Evolutionary conservation across 1,140 invertebrate species (phyloP), one percentile per base, ranked within the genome.

Genomic region (Anastrepha obliqua): DNA sequence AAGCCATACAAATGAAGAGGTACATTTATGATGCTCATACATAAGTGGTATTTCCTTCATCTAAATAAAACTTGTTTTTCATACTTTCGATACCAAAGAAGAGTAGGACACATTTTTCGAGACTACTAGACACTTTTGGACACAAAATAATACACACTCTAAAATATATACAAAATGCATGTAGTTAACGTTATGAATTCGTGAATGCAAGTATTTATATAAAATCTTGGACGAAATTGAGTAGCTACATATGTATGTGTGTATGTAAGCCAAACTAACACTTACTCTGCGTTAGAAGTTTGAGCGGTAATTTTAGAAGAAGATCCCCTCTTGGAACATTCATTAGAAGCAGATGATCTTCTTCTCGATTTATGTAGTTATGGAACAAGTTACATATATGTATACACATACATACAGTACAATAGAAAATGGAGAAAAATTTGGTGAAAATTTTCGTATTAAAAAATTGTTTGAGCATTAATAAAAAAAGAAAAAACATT

Each of bases 241-340:
- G 42, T 5, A 74, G 42, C 67, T n/a, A 62, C 39, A 17, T 70
- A 81, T 81, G 74, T 81, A 51, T 20, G n/a, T 15, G 20, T 81
- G 47, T 58, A 81, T 67, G 64, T 29, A 51, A 55, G 47, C 17
- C 20, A 58, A n/a, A 81, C 47, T 20, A 51, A 55, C 47, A 81
- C 74, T 81, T 81, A 81, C 74, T 81, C 74, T 81, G 74, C 74
- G n/a, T 55, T 81, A 81, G 74, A 81, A 81, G 74, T 55, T 81
- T 81, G 47, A 81, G 74, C 74, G 47, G 6, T 55, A 81, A 81
- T 17, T 81, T 81, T 81, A 51, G 74, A 81, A 81, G 74, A 81
- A 81, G 74, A 81, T 29, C 74, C 74, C 47, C 17, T 20, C 55
- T 55, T 81, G 47, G 47, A 55, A 81, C 74, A 55, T 55, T 55